These are phyloP conservation scores for Blastobasis lacticolella DNA, from an alignment of 2,888 invertebrate species.

Conservation along the genomic window DNA sequence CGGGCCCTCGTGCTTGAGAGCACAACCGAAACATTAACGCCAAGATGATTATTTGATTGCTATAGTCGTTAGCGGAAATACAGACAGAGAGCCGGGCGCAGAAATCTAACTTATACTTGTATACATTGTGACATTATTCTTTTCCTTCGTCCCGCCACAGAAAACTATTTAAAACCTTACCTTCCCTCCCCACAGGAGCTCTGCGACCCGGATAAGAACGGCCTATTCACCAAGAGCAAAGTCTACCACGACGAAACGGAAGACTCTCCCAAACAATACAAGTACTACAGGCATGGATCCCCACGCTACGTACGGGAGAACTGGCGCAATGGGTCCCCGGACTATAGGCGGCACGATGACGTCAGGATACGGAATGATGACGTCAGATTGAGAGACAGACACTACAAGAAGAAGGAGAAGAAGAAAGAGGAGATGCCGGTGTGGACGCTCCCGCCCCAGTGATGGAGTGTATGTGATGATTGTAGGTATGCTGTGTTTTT, in stretches of 20 bases:
- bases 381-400: slow-evolving; percentile 53
- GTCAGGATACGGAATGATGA: slow-evolving; percentile 46
- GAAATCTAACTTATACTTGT: too few relatives aligned
- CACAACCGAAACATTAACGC: too few relatives aligned
- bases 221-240: slow-evolving; percentile 57
- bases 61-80: too few relatives aligned
- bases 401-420: slow-evolving; percentile 56
- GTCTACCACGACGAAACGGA: slow-evolving; percentile 44
- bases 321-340: slow-evolving; percentile 45
- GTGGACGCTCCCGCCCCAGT: slow-evolving; percentile 60
- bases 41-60: too few relatives aligned
- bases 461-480: slow-evolving; percentile 17
- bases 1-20: too few relatives aligned
- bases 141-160: too few relatives aligned
- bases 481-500: slow-evolving; percentile 5
- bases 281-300: slow-evolving; percentile 23
- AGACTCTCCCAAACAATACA: slow-evolving; percentile 22
- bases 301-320: slow-evolving; percentile 36
- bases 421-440: slow-evolving; percentile 53
- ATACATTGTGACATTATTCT: too few relatives aligned
- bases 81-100: too few relatives aligned
- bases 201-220: slow-evolving; percentile 46
- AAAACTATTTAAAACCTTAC: too few relatives aligned
- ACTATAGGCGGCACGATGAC: slow-evolving; percentile 11
- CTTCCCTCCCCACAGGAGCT: slow-evolving; percentile 20